Percentiles rank a stretch among this genome's conserved stretches.
phyloP scores from a whole-genome alignment of 2,888 invertebrate genomes.

The Eledona agricola region DNA sequence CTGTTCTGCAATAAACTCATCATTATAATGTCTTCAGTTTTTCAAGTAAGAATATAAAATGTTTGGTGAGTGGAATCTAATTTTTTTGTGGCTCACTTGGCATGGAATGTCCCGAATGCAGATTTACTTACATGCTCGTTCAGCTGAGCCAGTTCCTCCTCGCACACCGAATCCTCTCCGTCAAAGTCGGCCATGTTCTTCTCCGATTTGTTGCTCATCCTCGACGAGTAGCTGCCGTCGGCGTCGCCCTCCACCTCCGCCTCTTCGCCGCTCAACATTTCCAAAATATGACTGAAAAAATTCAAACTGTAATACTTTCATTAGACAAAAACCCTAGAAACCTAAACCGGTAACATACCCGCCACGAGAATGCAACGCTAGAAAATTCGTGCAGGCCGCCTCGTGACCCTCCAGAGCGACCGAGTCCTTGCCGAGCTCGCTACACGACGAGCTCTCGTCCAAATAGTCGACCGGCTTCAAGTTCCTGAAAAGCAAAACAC shows the following conservation, averaged over 20 bases:
- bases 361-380: slow-evolving; percentile 55
- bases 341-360: slow-evolving; percentile 50
- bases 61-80: neutral
- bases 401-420: slow-evolving; percentile 53
- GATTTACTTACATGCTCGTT: slow-evolving; percentile 69
- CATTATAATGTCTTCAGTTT: no score
- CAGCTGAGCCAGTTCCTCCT: slow-evolving; percentile 80
- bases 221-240: slow-evolving; percentile 91
- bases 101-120: no score
- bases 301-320: slow-evolving; percentile 36
- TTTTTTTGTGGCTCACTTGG: no score
- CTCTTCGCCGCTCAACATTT: slow-evolving; percentile 73
- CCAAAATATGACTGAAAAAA: slow-evolving; percentile 68
- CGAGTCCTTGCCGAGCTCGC: slow-evolving; percentile 61
- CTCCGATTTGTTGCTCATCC: slow-evolving; percentile 91
- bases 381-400: slow-evolving; percentile 55
- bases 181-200: slow-evolving; percentile 96
- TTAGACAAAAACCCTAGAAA: slow-evolving; percentile 18
- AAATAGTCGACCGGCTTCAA: slow-evolving; percentile 57
- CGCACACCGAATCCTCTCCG: slow-evolving; percentile 88
- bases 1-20: no score
- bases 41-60: no score
- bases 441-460: slow-evolving; percentile 62
- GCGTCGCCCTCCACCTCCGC: slow-evolving; percentile 67
- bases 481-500: slow-evolving; percentile 43